These are phyloP conservation scores for Drosophila nr. medialis DNA, from an alignment of 2,888 invertebrate species.

Conservation along the genomic window DNA sequence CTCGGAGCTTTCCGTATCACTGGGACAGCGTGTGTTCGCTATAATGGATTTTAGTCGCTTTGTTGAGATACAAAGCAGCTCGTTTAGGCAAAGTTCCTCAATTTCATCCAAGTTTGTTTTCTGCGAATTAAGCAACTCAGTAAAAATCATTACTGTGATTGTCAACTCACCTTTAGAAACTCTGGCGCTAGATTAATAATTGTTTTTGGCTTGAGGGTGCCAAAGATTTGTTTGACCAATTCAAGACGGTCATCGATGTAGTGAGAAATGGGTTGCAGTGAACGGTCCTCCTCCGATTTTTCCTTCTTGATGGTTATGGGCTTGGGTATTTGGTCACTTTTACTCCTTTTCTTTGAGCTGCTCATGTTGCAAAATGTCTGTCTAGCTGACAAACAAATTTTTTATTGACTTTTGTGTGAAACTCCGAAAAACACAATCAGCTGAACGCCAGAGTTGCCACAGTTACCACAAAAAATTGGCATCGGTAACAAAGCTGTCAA, in stretches of 20 bases:
- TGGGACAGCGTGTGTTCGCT: constrained; percentile 82
- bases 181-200: constrained; percentile 87
- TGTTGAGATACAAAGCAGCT: constrained; percentile 87
- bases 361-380: constrained; percentile 60
- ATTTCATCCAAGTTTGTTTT: constrained; percentile 85
- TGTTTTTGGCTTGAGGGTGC: constrained; percentile 86
- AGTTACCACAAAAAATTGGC: too few relatives aligned
- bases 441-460: constrained; percentile 46
- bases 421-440: constrained; percentile 45
- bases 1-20: constrained; percentile 84
- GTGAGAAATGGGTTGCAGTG: constrained; percentile 86
- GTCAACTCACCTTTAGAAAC: constrained; percentile 82
- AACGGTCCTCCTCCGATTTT: constrained; percentile 84
- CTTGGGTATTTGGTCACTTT: constrained; percentile 78
- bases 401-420: constrained; percentile 9
- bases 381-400: neutral
- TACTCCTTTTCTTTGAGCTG: constrained; percentile 73
- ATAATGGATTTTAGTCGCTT: constrained; percentile 87
- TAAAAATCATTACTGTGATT: neutral
- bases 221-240: constrained; percentile 87
- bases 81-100: constrained; percentile 87
- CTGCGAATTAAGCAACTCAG: constrained; percentile 48
- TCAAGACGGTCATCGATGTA: constrained; percentile 87
- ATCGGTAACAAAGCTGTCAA: neutral
- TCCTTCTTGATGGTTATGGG: constrained; percentile 83